Evolutionary conservation across 2,113 vertebrate species (phyloP), one percentile per base, ranked within the genome.

Genomic region (Nothocercus nigrocapillus): DNA sequence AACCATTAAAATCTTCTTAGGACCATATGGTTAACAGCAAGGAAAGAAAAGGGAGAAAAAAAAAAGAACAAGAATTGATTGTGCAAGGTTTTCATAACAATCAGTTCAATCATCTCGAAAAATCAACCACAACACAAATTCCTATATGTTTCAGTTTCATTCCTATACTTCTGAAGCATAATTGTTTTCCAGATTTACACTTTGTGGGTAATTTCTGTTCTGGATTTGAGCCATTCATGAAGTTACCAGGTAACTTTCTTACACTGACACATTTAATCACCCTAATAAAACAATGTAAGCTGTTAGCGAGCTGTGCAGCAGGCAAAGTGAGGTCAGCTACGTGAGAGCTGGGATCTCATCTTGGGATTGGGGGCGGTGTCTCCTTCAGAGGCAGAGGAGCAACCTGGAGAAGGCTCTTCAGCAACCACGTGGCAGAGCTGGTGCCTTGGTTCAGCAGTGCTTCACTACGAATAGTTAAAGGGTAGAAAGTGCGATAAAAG

Each of bases 311-410:
- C 59, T 59, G 81, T 0, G 0, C 59, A 49, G 80, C 49, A 30
- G 69, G 54, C 47, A 61, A 70, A 34, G 13, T 27, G 2, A 27
- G 68, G 70, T 75, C 40, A 24, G 12, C 14, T 12, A 8, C 47
- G 7, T 42, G 14, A n/a, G 69, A 47, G 13, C 0, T 0, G n/a
- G 34, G 27, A 36, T 36, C 42, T 59, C 0, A 0, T 0, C 0
- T 8, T 14, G 20, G 27, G 44, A 45, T 28, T 1, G 1, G 70
- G 30, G 56, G 15, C 1, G 4, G 79, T 44, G 68, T 54, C 32
- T 14, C 16, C 28, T 40, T 42, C 2, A 3, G n/a, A 9, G 3
- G 19, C 19, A 4, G 32, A 40, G 7, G 2, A 27, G 58, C 30
- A 5, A 47, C 1, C 1, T 0, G 0, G 1, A 1, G 66, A 42